phyloP scores from a whole-genome alignment of 2,888 invertebrate genomes.

The Listrodromus nycthemerus region DNA sequence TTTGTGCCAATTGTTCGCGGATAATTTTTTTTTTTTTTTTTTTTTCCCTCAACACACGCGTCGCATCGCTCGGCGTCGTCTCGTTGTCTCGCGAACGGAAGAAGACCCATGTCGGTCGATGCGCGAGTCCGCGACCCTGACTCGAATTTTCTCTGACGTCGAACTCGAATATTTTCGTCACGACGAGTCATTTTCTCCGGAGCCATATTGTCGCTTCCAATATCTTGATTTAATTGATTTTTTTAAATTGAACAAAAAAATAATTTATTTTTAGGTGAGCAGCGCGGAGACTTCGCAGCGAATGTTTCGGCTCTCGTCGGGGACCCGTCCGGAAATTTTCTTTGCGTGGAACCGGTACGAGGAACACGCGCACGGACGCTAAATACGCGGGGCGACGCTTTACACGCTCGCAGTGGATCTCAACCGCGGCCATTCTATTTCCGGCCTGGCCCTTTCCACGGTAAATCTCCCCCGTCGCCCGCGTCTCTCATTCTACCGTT shows the following conservation, averaged over 20 bases:
- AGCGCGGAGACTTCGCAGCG: too few relatives aligned
- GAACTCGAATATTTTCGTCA: constrained; percentile 13
- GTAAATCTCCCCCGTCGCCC: neutral
- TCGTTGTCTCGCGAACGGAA: neutral
- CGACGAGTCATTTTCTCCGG: too few relatives aligned
- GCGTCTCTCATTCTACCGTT: neutral
- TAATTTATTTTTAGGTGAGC: neutral
- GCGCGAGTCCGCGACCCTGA: constrained; percentile 40
- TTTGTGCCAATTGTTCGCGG: neutral
- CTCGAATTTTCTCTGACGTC: constrained; percentile 36
- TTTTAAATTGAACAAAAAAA: neutral
- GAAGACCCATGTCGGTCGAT: constrained; percentile 44
- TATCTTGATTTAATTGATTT: too few relatives aligned
- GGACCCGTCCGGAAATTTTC: neutral
- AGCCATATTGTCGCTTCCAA: too few relatives aligned
- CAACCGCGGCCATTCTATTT: constrained; percentile 59
- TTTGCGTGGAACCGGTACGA: neutral
- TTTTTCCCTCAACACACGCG: neutral
- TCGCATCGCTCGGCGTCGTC: neutral
- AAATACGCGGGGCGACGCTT: neutral
- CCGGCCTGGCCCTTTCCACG: constrained; percentile 52
- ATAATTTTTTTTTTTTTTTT: neutral
- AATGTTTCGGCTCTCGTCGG: too few relatives aligned
- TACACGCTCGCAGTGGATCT: constrained; percentile 48
- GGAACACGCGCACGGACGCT: neutral